A percentile compares a stretch with the other conserved stretches of the same genome.
These are phyloP conservation scores for Rhodophaea formosa DNA, from an alignment of 2,888 invertebrate species.

Conservation along the genomic window DNA sequence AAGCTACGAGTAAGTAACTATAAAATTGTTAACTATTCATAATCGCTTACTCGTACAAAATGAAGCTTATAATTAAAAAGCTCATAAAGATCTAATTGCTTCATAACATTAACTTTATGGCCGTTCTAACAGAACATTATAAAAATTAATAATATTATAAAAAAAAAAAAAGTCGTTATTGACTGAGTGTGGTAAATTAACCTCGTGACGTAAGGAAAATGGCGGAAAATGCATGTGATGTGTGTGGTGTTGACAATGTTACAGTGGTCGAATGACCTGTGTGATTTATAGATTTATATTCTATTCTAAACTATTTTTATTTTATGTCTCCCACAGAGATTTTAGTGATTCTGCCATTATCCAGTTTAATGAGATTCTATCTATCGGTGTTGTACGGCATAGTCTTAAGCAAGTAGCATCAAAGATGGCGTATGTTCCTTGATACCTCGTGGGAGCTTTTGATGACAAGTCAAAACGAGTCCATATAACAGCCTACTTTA, in stretches of 20 bases:
- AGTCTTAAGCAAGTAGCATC: too few relatives aligned
- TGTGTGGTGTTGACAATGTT: not conserved
- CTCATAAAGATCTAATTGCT: not conserved
- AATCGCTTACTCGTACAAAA: not conserved
- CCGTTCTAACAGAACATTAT: conserved; percentile 3
- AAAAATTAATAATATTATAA: conserved; percentile 8
- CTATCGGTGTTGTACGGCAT: too few relatives aligned
- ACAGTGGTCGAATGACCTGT: not conserved
- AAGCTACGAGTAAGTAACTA: too few relatives aligned
- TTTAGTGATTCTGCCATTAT: too few relatives aligned
- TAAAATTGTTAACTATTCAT: too few relatives aligned
- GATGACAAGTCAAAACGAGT: too few relatives aligned
- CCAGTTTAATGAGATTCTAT: too few relatives aligned
- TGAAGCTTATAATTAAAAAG: not conserved
- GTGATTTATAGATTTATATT: not conserved
- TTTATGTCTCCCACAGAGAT: too few relatives aligned
- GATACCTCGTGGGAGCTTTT: too few relatives aligned
- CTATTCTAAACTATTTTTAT: too few relatives aligned
- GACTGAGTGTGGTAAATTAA: conserved; percentile 7
- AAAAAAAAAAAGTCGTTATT: not conserved
- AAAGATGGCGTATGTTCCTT: too few relatives aligned
- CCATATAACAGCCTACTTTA: too few relatives aligned
- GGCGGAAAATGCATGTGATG: not conserved
- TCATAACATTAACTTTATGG: conserved; percentile 5
- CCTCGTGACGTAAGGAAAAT: conserved; percentile 7